Evolutionary conservation across 2,113 vertebrate genomes (phyloP), one percentile per base, ranked within the genome.

Genomic region (Machaerirhynchus nigripectus): DNA sequence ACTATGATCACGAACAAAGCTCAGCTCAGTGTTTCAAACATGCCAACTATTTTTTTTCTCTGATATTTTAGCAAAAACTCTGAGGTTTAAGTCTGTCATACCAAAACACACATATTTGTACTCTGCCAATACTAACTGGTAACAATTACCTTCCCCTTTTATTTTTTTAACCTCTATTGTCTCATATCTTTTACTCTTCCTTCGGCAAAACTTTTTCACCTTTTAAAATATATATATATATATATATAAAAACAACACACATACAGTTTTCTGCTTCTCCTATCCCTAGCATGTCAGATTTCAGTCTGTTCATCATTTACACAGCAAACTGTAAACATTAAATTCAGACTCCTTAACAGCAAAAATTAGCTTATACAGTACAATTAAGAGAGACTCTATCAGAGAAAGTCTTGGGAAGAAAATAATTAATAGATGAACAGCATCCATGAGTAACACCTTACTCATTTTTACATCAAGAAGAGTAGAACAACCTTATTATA

Each of bases 201-300:
- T 82, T 33, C 0, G 0, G 39, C 8, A 28, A 50, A 68, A 28
- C 8, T 23, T 31, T 47, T 59, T 71, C 17, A 49, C 5, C 31
- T 79, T 88, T 81, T 44, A 47, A 89, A 75, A 42, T 50, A 78
- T 42, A 40, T 5, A 35, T 15, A 64, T 16, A 52, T 27, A 60
- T 6, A 56, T 1, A 63, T 0, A n/a, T n/a, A n/a, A n/a, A n/a
- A n/a, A 37, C 3, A 61, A 14, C 6, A 39, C 2, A 46, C 0
- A 0, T 5, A 47, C 0, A 27, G 33, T 42, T 90, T 76, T 61
- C 74, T 73, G 46, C 17, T 69, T 89, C 73, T 57, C 42, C 35
- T 73, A 16, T n/a, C 9, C 40, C 31, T 42, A 59, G 9, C 13
- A 9, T 15, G 22, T 40, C 12, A 79, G 56, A 79, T 79, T 77